Evolutionary conservation across 1,140 invertebrate species (phyloP).

Genomic region (Drosophila ohnishii): DNA sequence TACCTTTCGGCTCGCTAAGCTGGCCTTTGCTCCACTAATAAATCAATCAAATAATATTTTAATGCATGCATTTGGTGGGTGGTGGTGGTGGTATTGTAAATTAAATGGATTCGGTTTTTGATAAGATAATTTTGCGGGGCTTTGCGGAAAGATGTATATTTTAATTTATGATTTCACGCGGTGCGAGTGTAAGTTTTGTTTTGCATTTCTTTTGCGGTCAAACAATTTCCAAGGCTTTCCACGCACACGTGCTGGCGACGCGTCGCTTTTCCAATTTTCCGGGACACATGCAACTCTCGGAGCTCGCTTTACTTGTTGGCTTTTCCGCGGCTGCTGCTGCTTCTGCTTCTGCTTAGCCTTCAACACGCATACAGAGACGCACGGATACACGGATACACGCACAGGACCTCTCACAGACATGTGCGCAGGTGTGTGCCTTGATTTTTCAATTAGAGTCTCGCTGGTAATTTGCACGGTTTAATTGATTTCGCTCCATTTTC

Average conservation of each 20-base stretch:
- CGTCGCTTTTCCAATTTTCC: constrained; percentile 30
- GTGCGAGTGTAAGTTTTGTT: not conserved
- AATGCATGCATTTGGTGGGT: constrained; percentile 56
- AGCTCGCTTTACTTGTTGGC: constrained; percentile 69
- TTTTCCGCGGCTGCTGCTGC: constrained; percentile 53
- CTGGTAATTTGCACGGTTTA: constrained; percentile 55
- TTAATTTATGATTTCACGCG: constrained; percentile 4
- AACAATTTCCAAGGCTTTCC: constrained; percentile 28
- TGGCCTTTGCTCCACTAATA: constrained; percentile 28
- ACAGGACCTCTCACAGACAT: constrained; percentile 54
- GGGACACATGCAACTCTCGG: constrained; percentile 30
- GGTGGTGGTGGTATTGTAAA: constrained; percentile 28
- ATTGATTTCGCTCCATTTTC: constrained; percentile 48
- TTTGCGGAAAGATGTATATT: constrained; percentile 9
- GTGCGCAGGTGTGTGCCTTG: constrained; percentile 79
- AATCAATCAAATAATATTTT: constrained; percentile 74
- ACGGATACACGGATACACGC: constrained; percentile 21
- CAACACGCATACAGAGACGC: constrained; percentile 65
- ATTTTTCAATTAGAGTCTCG: constrained; percentile 53
- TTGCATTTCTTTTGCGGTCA: constrained; percentile 12
- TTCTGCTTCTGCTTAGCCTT: constrained; percentile 57
- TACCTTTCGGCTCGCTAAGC: constrained; percentile 9
- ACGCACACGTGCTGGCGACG: constrained; percentile 47
- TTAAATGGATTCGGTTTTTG: constrained; percentile 23
- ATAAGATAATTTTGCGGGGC: constrained; percentile 26